Base-by-base conservation (phyloP, 1,140 invertebrate genomes). In the Meloidogyne floridensis region DNA sequence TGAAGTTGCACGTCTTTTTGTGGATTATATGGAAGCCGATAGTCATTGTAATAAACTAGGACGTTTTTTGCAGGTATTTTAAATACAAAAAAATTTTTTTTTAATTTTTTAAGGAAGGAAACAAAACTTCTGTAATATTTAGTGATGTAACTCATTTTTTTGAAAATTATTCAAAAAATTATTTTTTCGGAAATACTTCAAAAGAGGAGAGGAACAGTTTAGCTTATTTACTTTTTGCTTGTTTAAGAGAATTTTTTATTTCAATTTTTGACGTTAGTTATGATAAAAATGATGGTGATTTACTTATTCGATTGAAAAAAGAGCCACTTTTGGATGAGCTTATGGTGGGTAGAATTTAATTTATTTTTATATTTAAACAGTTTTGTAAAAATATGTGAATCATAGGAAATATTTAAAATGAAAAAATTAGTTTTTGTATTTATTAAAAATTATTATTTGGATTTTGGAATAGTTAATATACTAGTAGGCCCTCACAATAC, bases 291-390 rank as follows among this genome's bases (percentile, higher is more conserved):
- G n/a, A 65, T 65, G 15, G n/a, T 65, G 59, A 65, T 65, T 65
- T 65, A n/a, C 7, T n/a, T 65, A 65, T 65, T 6, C 7, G 15
- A 2, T 8, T 65, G 15, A 65, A 65, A 65, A 65, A 65, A n/a
- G 59, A 65, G 7, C 59, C 59, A 65, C n/a, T 65, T 65, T 65
- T 65, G n/a, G 59, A 65, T 65, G 59, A 65, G n/a, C 59, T 65
- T 65, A 65, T 65, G 59, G 59, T 65, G 13, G n/a, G 59, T 65
- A 65, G 32, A 32, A 65, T 65, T 65, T n/a, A 59, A 15, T 59
- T 15, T 7, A 65, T 65, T 65, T 65, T 65, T 1, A 32, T 32
- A 32, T 32, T 32, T 32, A 32, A 32, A 32, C 32, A 32, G 32
- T 32, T 59, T 59, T 15, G 15, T 59, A 59, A 15, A n/a, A 59